Conservation (phyloP, 1,140 invertebrate species). For the Pachypeltis micranthus region DNA sequence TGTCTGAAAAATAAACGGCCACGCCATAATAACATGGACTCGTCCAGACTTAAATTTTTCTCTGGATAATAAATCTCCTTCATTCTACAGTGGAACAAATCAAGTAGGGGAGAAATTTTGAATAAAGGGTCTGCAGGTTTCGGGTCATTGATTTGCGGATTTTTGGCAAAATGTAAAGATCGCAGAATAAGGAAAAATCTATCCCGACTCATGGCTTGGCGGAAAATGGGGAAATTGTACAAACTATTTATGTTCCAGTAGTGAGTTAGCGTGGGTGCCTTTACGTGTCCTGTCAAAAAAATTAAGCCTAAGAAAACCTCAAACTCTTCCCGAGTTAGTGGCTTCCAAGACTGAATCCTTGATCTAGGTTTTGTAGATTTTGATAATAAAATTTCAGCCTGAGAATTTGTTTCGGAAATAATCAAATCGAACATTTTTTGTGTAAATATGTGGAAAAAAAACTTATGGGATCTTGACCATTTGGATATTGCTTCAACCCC, state of each 20-base stretch:
- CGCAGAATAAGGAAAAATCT: slow-evolving; percentile 7
- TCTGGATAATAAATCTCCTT: slow-evolving; percentile 21
- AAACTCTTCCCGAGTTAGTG: slow-evolving; percentile 7
- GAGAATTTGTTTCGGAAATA: slow-evolving; percentile 8
- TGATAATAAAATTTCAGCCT: slow-evolving; percentile 6
- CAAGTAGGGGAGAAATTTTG: slow-evolving; percentile 12
- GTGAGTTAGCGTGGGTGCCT: slow-evolving; percentile 7
- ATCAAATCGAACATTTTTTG: slow-evolving; percentile 4
- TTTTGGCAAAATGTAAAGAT: slow-evolving; percentile 6
- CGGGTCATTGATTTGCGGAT: slow-evolving; percentile 10
- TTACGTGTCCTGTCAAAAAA: slow-evolving; percentile 7
- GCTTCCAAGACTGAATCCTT: slow-evolving; percentile 7
- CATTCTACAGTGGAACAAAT: slow-evolving; percentile 15
- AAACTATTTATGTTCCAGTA: slow-evolving; percentile 1
- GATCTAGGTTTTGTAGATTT: slow-evolving; percentile 4
- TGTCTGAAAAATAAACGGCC: slow-evolving; percentile 33
- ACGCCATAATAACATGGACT: slow-evolving; percentile 33
- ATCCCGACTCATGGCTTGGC: neutral
- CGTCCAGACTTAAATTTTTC: slow-evolving; percentile 33
- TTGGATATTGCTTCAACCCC: slow-evolving; percentile 5
- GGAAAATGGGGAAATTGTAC: slow-evolving; percentile 5
- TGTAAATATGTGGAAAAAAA: slow-evolving; percentile 7
- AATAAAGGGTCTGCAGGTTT: slow-evolving; percentile 10
- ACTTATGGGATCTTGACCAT: slow-evolving; percentile 7
- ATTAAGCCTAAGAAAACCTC: slow-evolving; percentile 5